Base-by-base conservation (phyloP, 2,888 invertebrate genomes). In the Dorcus hopei region DNA sequence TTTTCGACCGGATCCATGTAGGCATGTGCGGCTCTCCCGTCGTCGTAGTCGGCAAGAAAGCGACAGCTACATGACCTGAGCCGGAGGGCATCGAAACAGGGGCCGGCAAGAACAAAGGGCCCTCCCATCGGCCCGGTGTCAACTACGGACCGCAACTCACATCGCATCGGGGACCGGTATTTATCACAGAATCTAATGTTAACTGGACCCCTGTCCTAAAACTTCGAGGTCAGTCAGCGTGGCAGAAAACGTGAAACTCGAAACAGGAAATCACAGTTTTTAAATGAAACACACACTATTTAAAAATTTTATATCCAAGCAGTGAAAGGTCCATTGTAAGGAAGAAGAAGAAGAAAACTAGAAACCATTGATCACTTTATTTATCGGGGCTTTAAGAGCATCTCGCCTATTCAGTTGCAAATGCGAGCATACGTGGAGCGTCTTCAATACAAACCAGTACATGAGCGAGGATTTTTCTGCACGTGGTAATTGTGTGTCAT, bases 61-160 rank as follows among this genome's bases (percentile, higher is more conserved):
- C 45, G 45, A 16, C 45, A 14, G 9, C 45, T 45, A 23, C 45
- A 45, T 45, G 61, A 61, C 61, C 61, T 65, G 65, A 66, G 63
- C 65, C 63, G 55, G 61, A 52, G 64, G 63, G 57, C 63, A 61
- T 61, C 62, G 63, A 68, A 65, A 66, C 65, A 67, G 71, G 71
- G 68, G 70, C 68, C 68, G 70, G 65, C 68, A 65, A 68, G 67
- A 69, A 71, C 70, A 72, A 71, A 71, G 68, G 63, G 62, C 68
- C 67, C 66, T 66, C 66, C 66, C 70, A 68, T 70, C 70, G 70
- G 70, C 69, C 72, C 71, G 72, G 72, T 72, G 72, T 72, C 74
- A 73, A 72, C 72, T 65, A 52, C 56, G 63, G 54, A 59, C 62
- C 58, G 63, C 62, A 64, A 39, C 11, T 26, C 42, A 53, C 41